Conservation (phyloP, 2,113 vertebrate species). For the Hippocampus abdominalis region DNA sequence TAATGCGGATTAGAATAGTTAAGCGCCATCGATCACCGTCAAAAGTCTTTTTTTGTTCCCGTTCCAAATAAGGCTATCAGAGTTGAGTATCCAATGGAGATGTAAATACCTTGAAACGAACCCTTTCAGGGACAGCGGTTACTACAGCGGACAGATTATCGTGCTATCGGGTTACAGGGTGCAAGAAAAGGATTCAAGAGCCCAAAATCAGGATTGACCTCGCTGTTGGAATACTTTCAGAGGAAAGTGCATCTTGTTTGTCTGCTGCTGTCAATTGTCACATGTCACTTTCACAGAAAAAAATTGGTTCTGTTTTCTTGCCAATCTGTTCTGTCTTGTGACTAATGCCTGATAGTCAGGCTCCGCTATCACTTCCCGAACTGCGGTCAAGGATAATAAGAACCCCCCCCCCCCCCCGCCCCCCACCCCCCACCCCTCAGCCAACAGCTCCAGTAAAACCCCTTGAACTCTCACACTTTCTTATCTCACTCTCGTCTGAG, state of each 20-base stretch:
- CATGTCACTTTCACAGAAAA: slow-evolving; percentile 16
- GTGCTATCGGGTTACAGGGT: no score
- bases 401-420: slow-evolving; percentile 37
- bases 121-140: no score
- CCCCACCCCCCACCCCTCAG: slow-evolving; percentile 36
- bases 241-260: background rate
- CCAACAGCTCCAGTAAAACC: slow-evolving; percentile 11
- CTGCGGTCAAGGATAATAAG: background rate
- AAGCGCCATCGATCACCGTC: no score
- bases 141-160: no score
- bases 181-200: background rate
- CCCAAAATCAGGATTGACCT: background rate
- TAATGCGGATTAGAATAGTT: no score
- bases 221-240: background rate
- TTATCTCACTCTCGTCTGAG: slow-evolving; percentile 13
- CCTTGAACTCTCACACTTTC: slow-evolving; percentile 5
- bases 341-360: slow-evolving; percentile 21
- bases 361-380: slow-evolving; percentile 13
- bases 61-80: no score
- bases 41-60: no score
- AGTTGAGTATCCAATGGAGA: no score
- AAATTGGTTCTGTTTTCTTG: slow-evolving; percentile 18
- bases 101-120: no score
- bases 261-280: slow-evolving; percentile 5
- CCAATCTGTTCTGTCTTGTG: background rate